These are phyloP conservation scores for Amphiura filiformis DNA, from an alignment of 35 echinoderm and acorn worm species.

Conservation along the genomic window DNA sequence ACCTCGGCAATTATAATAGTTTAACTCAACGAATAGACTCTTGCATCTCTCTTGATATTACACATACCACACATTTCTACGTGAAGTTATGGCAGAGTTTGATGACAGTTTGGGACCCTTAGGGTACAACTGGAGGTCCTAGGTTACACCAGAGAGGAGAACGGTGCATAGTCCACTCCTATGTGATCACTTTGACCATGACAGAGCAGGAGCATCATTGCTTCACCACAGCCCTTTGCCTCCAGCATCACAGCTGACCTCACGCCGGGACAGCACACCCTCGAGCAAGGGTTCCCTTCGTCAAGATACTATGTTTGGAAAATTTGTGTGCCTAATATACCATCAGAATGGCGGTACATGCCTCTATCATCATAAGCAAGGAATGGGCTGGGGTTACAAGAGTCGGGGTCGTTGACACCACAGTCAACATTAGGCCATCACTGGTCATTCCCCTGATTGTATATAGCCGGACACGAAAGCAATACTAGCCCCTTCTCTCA, in stretches of 20 bases:
- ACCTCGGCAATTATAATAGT: neutral
- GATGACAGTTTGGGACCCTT: neutral
- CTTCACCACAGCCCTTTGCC: neutral
- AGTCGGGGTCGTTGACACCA: neutral
- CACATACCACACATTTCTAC: slow-evolving; percentile 2
- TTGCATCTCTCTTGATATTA: neutral
- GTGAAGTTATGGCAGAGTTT: slow-evolving; percentile 7
- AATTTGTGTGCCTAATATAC: neutral
- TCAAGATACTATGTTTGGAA: neutral
- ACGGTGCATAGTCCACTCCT: neutral
- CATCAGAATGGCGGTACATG: neutral
- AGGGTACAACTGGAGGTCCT: neutral
- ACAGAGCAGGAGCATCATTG: neutral
- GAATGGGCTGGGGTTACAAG: slow-evolving; percentile 4
- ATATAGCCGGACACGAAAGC: neutral
- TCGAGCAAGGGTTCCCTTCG: neutral
- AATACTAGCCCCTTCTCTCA: neutral
- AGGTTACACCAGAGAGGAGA: neutral
- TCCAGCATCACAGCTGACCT: neutral
- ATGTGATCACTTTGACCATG: neutral
- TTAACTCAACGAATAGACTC: neutral
- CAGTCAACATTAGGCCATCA: slow-evolving; percentile 11
- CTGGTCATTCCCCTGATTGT: neutral
- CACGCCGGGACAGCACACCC: slow-evolving; percentile 1
- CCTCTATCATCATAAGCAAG: slow-evolving; percentile 2